Base-by-base conservation (phyloP, 2,113 vertebrate species). In the Theristicus caerulescens region DNA sequence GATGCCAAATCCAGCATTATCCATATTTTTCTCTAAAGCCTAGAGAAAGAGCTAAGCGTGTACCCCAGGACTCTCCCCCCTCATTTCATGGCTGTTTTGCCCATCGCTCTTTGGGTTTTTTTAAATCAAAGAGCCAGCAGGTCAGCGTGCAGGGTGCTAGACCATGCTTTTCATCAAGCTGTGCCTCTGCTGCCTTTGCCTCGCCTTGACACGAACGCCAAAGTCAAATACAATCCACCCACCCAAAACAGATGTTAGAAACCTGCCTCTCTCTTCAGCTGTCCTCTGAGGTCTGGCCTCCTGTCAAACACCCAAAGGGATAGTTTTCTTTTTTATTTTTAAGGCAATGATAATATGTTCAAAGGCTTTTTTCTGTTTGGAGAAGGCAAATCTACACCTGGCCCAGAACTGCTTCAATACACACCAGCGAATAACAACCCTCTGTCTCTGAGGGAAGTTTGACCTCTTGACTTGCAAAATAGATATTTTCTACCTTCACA, bases 181-280 rank as follows among this genome's bases (percentile, higher is more conserved):
- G 0, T 93, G 76, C n/a, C 65, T 40, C 27, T 54, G 54, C 52
- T 66, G 85, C 88, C 85, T 52, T 65, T 47, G 88, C 77, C 66
- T 69, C 0, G 1, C 71, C 87, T 86, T 66, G 92, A 94, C 47
- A 52, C 31, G 13, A 90, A 83, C 2, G 34, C 77, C 95, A 83
- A 91, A 85, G 80, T 62, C 95, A 93, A 97, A 93, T 54, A 79
- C 64, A 90, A 96, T 78, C 86, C 92, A 76, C 77, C 44, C 93
- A 89, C 42, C 66, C 61, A 3, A 88, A 87, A 27, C 95, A 97
- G 89, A 95, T 96, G 96, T 91, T 62, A 94, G 84, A 81, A 97
- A 96, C 93, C 90, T 92, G 94, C 65, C 86, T 93, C 89, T 52
- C 42, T 86, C 92, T 85, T 66, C 79, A 90, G 77, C 77, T 88